Percentiles rank a stretch among this genome's conserved stretches.
These are phyloP conservation scores for Campoletis raptor DNA, from an alignment of 2,888 invertebrate genomes.

Conservation along the genomic window DNA sequence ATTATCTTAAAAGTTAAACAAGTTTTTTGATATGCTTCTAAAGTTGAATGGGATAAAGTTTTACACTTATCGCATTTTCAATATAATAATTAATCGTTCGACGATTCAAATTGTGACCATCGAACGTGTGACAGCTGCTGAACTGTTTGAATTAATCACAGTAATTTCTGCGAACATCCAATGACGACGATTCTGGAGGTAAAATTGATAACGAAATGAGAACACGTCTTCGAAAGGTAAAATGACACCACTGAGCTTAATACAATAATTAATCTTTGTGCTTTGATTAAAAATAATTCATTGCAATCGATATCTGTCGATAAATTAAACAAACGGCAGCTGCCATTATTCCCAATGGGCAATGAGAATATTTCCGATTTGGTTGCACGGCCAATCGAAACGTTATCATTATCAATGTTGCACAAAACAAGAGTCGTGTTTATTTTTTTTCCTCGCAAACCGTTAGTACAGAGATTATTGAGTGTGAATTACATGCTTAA, in stretches of 20 bases:
- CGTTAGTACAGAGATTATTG: background rate
- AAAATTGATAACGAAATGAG: constrained; percentile 33
- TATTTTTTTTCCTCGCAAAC: background rate
- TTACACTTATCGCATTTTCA: too few relatives aligned
- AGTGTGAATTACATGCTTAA: background rate
- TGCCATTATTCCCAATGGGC: background rate
- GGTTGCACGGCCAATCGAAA: background rate
- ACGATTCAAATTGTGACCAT: background rate
- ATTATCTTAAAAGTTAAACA: too few relatives aligned
- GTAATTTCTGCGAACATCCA: background rate
- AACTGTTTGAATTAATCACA: constrained; percentile 1
- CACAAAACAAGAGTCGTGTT: background rate
- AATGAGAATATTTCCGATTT: background rate
- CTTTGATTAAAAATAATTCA: constrained; percentile 26
- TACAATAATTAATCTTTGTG: constrained; percentile 32
- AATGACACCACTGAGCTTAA: constrained; percentile 1
- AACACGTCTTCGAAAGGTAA: constrained; percentile 14
- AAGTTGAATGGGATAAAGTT: too few relatives aligned
- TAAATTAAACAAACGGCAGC: constrained; percentile 33
- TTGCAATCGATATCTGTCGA: background rate
- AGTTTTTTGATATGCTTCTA: too few relatives aligned
- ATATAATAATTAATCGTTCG: constrained; percentile 3
- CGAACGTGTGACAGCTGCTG: background rate
- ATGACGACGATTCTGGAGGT: constrained; percentile 27
- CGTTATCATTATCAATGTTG: constrained; percentile 29